Conservation (phyloP, 2,113 vertebrate genomes). For the Brachyhypopomus occidentalis region DNA sequence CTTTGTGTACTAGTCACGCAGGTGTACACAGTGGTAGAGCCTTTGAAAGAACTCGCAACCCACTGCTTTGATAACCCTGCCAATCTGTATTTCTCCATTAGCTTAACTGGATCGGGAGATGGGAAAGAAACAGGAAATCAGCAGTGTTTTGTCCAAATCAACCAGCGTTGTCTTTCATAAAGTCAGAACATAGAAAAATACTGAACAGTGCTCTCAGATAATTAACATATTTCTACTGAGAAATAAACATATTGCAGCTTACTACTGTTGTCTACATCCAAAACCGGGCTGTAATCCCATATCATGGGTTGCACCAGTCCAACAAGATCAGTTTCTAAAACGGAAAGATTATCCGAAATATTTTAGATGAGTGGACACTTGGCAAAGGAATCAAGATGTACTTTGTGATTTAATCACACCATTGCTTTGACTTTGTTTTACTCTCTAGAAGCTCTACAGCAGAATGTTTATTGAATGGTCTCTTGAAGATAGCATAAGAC, state of each 20-base stretch:
- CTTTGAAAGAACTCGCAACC: slow-evolving; percentile 95
- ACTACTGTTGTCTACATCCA: slow-evolving; percentile 85
- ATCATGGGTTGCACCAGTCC: slow-evolving; percentile 89
- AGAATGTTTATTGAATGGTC: too few species aligned
- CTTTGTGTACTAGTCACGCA: slow-evolving; percentile 80
- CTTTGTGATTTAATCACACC: background rate
- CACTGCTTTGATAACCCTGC: slow-evolving; percentile 85
- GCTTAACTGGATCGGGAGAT: slow-evolving; percentile 26
- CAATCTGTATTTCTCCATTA: slow-evolving; percentile 81
- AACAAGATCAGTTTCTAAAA: slow-evolving; percentile 82
- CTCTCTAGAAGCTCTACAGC: background rate
- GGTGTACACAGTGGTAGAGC: slow-evolving; percentile 83
- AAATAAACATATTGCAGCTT: slow-evolving; percentile 40
- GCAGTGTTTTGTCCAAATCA: background rate
- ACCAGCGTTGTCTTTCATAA: background rate
- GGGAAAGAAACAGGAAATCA: background rate
- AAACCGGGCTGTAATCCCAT: slow-evolving; percentile 89
- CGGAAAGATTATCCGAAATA: background rate
- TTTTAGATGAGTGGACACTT: background rate
- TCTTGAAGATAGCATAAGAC: too few species aligned
- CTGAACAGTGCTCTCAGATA: background rate
- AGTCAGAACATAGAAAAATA: background rate
- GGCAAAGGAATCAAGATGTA: background rate
- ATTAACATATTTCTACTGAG: background rate
- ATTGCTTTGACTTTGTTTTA: background rate